Conservation (phyloP, 2,888 invertebrate species). For the Stratiomys singularior region DNA sequence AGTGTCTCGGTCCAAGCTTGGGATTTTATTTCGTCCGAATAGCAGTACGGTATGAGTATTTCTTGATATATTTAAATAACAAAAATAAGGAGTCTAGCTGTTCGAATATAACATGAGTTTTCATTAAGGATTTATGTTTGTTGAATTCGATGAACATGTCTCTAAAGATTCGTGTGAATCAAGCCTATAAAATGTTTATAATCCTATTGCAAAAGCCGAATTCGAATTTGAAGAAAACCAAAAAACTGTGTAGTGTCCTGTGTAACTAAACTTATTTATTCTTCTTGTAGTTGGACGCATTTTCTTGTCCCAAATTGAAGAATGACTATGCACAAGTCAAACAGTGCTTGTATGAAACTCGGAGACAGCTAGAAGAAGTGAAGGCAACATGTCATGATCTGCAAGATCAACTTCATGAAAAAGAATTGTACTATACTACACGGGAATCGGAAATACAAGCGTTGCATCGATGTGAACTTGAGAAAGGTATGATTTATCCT, state of each 20-base stretch:
- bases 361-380: constrained; percentile 58
- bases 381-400: constrained; percentile 60
- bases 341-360: constrained; percentile 58
- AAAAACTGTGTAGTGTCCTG: too few species aligned
- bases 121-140: too few species aligned
- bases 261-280: not conserved
- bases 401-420: constrained; percentile 60
- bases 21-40: constrained; percentile 12
- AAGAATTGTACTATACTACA: constrained; percentile 60
- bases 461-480: constrained; percentile 61
- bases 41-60: not conserved
- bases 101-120: too few species aligned
- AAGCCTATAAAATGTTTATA: too few species aligned
- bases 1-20: not conserved
- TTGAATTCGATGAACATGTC: too few species aligned
- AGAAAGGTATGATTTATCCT: constrained; percentile 62
- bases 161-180: too few species aligned
- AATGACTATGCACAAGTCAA: constrained; percentile 56
- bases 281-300: constrained; percentile 62
- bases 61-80: not conserved
- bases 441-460: constrained; percentile 61
- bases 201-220: too few species aligned
- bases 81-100: not conserved
- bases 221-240: too few species aligned
- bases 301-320: constrained; percentile 60